Base-by-base conservation (phyloP, 2,888 invertebrate species). In the Encarsia formosa region DNA sequence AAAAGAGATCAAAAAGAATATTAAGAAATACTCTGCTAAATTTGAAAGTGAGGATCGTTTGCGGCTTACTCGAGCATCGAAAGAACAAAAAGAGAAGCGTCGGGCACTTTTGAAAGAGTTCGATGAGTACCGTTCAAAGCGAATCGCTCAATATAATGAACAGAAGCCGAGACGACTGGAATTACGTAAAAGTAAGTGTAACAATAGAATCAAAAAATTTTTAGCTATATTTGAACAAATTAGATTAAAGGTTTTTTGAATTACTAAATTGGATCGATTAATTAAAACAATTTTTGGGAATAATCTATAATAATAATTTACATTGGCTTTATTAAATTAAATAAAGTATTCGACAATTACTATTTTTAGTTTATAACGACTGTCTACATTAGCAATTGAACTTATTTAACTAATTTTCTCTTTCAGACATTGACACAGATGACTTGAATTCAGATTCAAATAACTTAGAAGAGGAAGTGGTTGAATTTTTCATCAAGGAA, bases 401-500 rank as follows among this genome's bases (percentile, higher is more conserved):
- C n/a, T n/a, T n/a, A n/a, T n/a, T n/a, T 40, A 46, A 15, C 19
- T 38, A 29, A 19, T 43, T 61, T 66, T 68, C 63, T 59, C 61
- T 77, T 77, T 8, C 77, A 95, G 95, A 91, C 74, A 81, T 92
- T 64, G 94, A 96, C 74, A 95, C 96, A n/a, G 95, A 96, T 76
- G 88, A 87, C 72, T 77, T 93, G 64, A 90, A 91, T 73, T 87
- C 88, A 46, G 91, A 93, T 69, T 80, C 83, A 45, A 82, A 83
- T 65, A 92, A 93, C 74, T 85, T 92, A 67, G 93, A 94, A 74
- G 96, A 96, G 73, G 96, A 97, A 80, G 81, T 88, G 70, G 88
- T 97, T 69, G 96, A 97, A 86, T 95, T 96, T 87, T 91, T 97
- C 81, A 85, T 96, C 74, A 95, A 95, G 82, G 94, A 96, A 81